Base-by-base conservation (phyloP, 92 coral and sea anemone species). In the Paramuricea clavata region DNA sequence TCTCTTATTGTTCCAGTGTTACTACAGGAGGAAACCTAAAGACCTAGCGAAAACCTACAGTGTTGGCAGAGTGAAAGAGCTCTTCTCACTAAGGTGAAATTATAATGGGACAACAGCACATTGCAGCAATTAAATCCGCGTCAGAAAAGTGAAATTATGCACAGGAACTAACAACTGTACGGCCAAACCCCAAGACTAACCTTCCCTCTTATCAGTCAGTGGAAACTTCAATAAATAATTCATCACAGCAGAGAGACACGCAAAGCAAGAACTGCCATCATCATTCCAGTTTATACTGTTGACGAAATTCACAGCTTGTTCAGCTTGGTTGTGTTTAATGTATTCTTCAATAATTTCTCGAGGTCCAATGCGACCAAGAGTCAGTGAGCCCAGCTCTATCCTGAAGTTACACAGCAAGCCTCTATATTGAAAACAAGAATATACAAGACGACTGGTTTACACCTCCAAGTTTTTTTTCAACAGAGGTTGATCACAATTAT, bases 251-350 rank as follows among this genome's bases (percentile, higher is more conserved):
- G 90, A 76, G 90, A 96, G 87, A 67, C 99, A 96, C 1, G 95
- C 95, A 75, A 96, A 93, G 36, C 99, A 96, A 0, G 97, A 89
- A 69, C 47, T 91, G 31, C 98, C 99, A 10, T 96, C 98, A 1
- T 93, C 93, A 81, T 96, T 96, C 99, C 99, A 96, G 90, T 96
- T 96, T 90, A 96, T 94, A 43, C 99, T 96, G 89, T 93, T 96
- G 0, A 96, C 92, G 80, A 94, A 94, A 75, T 96, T 96, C 75
- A 96, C 99, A 8, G 99, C 99, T 95, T 96, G 93, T 28, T 96
- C 99, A 1, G 96, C 98, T 64, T 96, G 99, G 61, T 89, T 81
- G 82, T 96, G 96, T 71, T 87, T 92, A 86, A 96, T 91, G 88
- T 96, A 96, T 62, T 96, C 98, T 34, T 95, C 92, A 49, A 92